phyloP scores from a whole-genome alignment of 2,888 invertebrate genomes.

The Allygus modestus region DNA sequence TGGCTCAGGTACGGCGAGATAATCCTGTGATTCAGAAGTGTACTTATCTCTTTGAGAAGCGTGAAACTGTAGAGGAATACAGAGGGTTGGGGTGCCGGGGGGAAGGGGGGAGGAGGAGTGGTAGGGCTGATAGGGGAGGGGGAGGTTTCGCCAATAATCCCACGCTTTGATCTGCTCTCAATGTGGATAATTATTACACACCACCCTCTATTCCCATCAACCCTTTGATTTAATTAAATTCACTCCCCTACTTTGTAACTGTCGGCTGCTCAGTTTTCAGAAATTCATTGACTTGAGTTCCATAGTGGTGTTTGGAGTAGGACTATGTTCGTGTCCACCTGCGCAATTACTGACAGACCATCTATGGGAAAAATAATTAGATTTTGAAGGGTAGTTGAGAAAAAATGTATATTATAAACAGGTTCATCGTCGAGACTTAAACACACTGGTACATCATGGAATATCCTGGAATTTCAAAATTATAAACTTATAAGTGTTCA shows the following conservation, averaged over 20 bases:
- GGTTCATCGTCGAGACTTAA: too few species aligned
- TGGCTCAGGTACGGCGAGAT: too few species aligned
- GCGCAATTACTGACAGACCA: too few species aligned
- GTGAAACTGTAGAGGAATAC: not conserved
- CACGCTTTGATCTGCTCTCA: constrained; percentile 33
- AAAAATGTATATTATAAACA: too few species aligned
- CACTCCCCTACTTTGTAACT: constrained; percentile 36
- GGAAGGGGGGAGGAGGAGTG: not conserved
- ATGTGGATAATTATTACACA: constrained; percentile 47
- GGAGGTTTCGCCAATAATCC: constrained; percentile 36
- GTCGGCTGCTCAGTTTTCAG: constrained; percentile 35
- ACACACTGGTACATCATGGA: too few species aligned
- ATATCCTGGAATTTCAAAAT: too few species aligned
- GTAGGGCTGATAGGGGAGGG: too few species aligned
- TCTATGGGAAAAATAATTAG: too few species aligned
- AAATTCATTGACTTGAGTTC: not conserved
- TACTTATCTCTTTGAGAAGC: constrained; percentile 29
- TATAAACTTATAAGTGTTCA: too few species aligned
- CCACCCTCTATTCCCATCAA: constrained; percentile 32
- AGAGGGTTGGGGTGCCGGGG: constrained; percentile 10
- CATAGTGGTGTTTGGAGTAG: not conserved
- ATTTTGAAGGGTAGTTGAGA: too few species aligned
- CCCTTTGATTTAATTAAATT: constrained; percentile 51
- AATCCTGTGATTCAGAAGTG: constrained; percentile 8
- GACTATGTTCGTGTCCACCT: not conserved